Evolutionary conservation across 2,113 vertebrate genomes (phyloP).

Genomic region (Mohoua ochrocephala): DNA sequence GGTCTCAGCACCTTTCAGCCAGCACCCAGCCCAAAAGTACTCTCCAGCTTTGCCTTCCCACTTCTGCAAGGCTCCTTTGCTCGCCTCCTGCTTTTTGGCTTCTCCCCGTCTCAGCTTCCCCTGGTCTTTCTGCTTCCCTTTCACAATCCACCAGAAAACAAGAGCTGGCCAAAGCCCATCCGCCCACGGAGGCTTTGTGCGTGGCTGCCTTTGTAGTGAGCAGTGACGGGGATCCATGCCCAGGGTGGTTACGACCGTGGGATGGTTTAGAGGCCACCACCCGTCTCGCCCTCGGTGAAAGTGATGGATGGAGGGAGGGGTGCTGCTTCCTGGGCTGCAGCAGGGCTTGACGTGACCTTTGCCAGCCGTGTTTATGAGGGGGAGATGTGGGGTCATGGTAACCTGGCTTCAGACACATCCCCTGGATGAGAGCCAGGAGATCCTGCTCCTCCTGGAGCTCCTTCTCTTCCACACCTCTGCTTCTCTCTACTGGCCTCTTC

Average conservation of each 20-base stretch:
- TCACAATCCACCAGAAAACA: slow-evolving; percentile 14
- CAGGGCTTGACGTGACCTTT: background rate
- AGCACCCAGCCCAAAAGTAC: background rate
- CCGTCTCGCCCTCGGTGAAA: background rate
- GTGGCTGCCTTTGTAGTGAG: slow-evolving; percentile 17
- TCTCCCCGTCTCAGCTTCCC: background rate
- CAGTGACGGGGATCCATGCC: background rate
- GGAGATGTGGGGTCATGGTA: background rate
- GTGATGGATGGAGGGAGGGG: background rate
- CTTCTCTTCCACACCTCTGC: background rate
- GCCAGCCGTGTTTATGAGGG: background rate
- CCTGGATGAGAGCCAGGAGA: background rate
- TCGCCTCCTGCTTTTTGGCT: background rate
- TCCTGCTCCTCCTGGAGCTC: background rate
- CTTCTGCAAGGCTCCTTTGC: background rate
- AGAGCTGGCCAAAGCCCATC: background rate
- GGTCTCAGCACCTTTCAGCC: background rate
- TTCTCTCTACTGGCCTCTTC: background rate
- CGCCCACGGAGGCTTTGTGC: background rate
- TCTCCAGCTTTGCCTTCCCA: background rate
- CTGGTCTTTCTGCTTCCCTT: background rate
- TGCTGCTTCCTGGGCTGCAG: background rate
- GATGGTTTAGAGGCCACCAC: background rate
- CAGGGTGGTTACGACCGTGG: background rate
- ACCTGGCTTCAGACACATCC: background rate